Conservation (phyloP, 2,888 invertebrate genomes). For the Cerceris ruficornis region DNA sequence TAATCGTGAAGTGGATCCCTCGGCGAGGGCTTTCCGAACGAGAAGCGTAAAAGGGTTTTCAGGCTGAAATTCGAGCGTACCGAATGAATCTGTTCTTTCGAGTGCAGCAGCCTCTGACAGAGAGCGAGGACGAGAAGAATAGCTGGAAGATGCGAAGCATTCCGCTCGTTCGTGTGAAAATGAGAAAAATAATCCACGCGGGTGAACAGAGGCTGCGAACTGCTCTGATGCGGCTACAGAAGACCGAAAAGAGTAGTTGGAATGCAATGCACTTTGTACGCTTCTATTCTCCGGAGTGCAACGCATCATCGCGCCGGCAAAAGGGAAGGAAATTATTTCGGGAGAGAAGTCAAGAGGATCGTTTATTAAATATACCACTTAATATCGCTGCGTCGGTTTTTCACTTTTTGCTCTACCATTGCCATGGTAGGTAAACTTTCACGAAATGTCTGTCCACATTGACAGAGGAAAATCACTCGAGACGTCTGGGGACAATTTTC, state of each 20-base stretch:
- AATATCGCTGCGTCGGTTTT: too few relatives aligned
- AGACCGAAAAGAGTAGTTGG: constrained; percentile 40
- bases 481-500: too few relatives aligned
- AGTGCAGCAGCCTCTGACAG: constrained; percentile 24
- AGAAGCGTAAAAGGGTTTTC: constrained; percentile 26
- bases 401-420: too few relatives aligned
- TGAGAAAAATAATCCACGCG: constrained; percentile 54
- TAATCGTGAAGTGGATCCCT: background rate
- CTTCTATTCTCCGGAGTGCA: constrained; percentile 44
- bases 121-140: constrained; percentile 19
- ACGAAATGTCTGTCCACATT: too few relatives aligned
- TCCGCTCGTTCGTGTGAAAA: constrained; percentile 39
- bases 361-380: background rate
- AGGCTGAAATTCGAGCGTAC: constrained; percentile 38
- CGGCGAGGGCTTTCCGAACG: background rate
- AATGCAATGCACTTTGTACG: constrained; percentile 46
- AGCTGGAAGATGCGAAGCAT: constrained; percentile 48
- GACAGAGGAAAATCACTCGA: too few relatives aligned
- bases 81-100: constrained; percentile 48
- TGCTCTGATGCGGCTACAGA: constrained; percentile 33
- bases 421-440: too few relatives aligned
- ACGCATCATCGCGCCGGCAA: constrained; percentile 39
- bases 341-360: constrained; percentile 14
- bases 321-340: constrained; percentile 24
- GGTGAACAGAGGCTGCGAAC: constrained; percentile 40